phyloP scores from a whole-genome alignment of 2,113 vertebrate species.

The Scomber japonicus region DNA sequence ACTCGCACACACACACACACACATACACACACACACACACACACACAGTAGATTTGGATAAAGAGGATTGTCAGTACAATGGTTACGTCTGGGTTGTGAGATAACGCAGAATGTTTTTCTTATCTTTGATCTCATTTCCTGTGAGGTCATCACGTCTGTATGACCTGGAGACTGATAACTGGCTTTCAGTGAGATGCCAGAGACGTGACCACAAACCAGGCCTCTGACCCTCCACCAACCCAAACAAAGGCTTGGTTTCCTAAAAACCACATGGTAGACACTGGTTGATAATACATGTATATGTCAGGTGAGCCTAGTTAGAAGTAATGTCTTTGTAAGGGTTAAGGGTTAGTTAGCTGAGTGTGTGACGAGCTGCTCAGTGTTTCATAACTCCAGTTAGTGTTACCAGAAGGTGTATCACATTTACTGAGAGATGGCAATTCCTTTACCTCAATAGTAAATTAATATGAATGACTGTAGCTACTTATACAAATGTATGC shows the following conservation, averaged over 20 bases:
- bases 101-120: slow-evolving; percentile 25
- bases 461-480: background rate
- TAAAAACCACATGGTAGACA: background rate
- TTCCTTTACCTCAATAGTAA: background rate
- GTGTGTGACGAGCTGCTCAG: too few species aligned
- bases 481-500: background rate
- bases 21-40: background rate
- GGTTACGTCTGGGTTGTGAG: slow-evolving; percentile 25
- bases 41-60: slow-evolving; percentile 36
- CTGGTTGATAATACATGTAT: too few species aligned
- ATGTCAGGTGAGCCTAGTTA: background rate
- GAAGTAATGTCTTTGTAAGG: background rate
- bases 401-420: background rate
- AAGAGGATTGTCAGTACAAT: slow-evolving; percentile 41
- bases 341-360: too few species aligned
- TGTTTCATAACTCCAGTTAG: background rate
- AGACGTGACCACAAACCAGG: background rate
- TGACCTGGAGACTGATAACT: slow-evolving; percentile 14
- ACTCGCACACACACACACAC: background rate
- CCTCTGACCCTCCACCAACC: too few species aligned
- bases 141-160: slow-evolving; percentile 42
- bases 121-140: slow-evolving; percentile 54
- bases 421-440: background rate
- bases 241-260: background rate
- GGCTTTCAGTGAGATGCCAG: background rate